Conservation (phyloP, 2,113 vertebrate genomes). For the Brachirus orientalis region DNA sequence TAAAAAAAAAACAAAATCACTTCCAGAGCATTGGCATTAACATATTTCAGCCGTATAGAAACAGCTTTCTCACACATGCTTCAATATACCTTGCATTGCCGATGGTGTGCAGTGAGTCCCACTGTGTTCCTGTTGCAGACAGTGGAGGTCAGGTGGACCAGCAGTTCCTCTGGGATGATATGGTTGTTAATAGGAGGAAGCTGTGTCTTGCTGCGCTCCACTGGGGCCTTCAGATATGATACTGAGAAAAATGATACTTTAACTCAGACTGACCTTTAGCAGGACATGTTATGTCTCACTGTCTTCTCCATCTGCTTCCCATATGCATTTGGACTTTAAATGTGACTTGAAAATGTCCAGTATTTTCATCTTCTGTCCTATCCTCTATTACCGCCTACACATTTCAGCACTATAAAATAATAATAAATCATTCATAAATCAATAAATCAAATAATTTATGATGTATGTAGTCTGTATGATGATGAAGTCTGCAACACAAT, state of each 20-base stretch:
- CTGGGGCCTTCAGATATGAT: conserved; percentile 2
- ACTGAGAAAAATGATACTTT: conserved; percentile 3
- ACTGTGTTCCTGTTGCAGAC: conserved; percentile 63
- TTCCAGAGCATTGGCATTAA: not conserved
- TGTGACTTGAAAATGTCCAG: too few species aligned
- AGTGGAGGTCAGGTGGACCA: conserved; percentile 79
- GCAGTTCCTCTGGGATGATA: conserved; percentile 84
- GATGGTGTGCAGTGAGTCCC: conserved; percentile 53
- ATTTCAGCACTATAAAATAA: too few species aligned
- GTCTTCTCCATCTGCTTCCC: too few species aligned
- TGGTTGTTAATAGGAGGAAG: conserved; percentile 41
- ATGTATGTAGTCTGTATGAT: too few species aligned
- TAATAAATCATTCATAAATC: too few species aligned
- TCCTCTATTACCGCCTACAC: too few species aligned
- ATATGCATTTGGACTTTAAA: too few species aligned
- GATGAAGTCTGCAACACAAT: too few species aligned
- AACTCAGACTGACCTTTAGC: not conserved
- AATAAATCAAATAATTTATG: too few species aligned
- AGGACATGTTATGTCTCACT: not conserved
- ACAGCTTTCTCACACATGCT: not conserved
- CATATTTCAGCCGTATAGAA: not conserved
- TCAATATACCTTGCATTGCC: conserved; percentile 60
- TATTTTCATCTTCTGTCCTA: too few species aligned
- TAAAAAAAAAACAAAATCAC: conserved; percentile 20
- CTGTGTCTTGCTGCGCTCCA: not conserved